Conservation (phyloP, 2,888 invertebrate genomes). For the Gandaritis pyraliata region DNA sequence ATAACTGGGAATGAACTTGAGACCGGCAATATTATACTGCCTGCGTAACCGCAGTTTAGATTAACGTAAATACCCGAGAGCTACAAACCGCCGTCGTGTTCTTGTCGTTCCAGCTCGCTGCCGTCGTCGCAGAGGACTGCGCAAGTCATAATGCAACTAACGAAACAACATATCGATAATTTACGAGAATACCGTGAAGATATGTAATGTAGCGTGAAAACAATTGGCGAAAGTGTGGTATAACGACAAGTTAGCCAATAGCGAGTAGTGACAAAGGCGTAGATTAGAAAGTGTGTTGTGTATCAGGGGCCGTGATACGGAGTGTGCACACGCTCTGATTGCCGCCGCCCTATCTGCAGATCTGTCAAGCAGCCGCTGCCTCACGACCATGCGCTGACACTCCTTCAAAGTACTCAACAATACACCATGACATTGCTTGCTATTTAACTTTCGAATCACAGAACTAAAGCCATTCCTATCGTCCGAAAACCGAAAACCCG, state of each 20-base stretch:
- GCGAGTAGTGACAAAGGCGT: slow-evolving; percentile 79
- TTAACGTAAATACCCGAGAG: slow-evolving; percentile 41
- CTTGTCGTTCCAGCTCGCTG: slow-evolving; percentile 38
- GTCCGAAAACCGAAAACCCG: slow-evolving; percentile 5
- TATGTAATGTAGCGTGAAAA: slow-evolving; percentile 80
- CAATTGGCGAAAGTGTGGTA: slow-evolving; percentile 82
- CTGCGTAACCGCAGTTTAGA: slow-evolving; percentile 71
- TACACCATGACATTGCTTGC: slow-evolving; percentile 30
- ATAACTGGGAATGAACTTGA: slow-evolving; percentile 61
- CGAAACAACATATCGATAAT: slow-evolving; percentile 60
- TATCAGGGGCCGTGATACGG: slow-evolving; percentile 78
- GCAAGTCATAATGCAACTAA: slow-evolving; percentile 61
- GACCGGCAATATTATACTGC: slow-evolving; percentile 68
- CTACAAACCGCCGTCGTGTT: slow-evolving; percentile 34
- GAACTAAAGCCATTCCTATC: slow-evolving; percentile 6
- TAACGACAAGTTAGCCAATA: slow-evolving; percentile 76
- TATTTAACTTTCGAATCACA: slow-evolving; percentile 23
- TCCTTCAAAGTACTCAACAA: slow-evolving; percentile 23
- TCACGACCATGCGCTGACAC: slow-evolving; percentile 35
- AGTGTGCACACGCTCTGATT: slow-evolving; percentile 79
- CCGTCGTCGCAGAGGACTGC: slow-evolving; percentile 32
- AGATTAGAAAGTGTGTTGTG: slow-evolving; percentile 83
- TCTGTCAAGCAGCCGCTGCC: slow-evolving; percentile 70
- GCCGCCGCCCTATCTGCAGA: slow-evolving; percentile 78
- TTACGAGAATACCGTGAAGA: slow-evolving; percentile 68